These are phyloP conservation scores for Ormyrus rosae DNA, from an alignment of 2,888 invertebrate species.

Conservation along the genomic window DNA sequence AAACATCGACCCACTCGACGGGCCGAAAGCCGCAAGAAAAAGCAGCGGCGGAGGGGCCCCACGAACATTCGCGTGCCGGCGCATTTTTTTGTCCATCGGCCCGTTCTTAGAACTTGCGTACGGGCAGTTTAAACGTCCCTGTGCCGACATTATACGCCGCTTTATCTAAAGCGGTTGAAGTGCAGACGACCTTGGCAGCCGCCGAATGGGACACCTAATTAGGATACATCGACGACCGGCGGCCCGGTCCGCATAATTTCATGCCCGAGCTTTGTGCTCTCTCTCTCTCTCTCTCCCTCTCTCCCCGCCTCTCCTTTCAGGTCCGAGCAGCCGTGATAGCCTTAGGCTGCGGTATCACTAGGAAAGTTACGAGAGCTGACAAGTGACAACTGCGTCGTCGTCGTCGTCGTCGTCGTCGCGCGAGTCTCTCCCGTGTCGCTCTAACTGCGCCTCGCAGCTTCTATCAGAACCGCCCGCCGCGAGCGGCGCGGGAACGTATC, in stretches of 20 bases:
- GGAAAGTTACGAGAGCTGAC: conserved; percentile 45
- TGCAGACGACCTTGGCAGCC: conserved; percentile 27
- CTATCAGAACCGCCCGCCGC: too few relatives aligned
- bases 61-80: too few relatives aligned
- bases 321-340: conserved; percentile 34
- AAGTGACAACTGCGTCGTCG: conserved; percentile 45
- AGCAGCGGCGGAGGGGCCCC: too few relatives aligned
- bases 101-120: too few relatives aligned
- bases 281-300: too few relatives aligned
- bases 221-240: conserved; percentile 37
- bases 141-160: neutral
- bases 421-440: conserved; percentile 20
- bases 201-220: conserved; percentile 41
- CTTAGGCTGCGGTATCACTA: conserved; percentile 20
- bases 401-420: neutral
- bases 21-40: conserved; percentile 1
- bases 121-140: too few relatives aligned
- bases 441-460: conserved; percentile 24
- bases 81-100: too few relatives aligned
- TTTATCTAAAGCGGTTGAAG: conserved; percentile 15
- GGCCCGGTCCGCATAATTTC: neutral
- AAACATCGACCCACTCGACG: neutral
- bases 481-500: too few relatives aligned
- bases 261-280: conserved; percentile 17
- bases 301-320: too few relatives aligned